These are phyloP conservation scores for Drosophila buzzatii DNA, from an alignment of 2,888 invertebrate genomes.

Conservation along the genomic window DNA sequence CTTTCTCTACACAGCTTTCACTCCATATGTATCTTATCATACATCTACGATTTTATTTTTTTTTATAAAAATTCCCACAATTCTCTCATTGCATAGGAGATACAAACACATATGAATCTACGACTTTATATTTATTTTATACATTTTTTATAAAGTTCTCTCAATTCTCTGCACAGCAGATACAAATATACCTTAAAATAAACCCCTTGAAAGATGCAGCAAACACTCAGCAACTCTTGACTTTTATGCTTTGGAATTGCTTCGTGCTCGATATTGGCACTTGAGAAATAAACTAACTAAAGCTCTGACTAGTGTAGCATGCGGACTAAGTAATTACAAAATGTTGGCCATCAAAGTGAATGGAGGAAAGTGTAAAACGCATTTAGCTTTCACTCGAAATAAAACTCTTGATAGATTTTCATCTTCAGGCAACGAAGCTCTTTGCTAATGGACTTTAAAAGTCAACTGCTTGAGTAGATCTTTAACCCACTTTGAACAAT, in stretches of 20 bases:
- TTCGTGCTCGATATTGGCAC: slow-evolving; percentile 3
- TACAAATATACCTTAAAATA: not conserved
- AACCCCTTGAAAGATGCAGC: not conserved
- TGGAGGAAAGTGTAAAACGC: slow-evolving; percentile 22
- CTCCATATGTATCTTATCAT: no score
- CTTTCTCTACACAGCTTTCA: not conserved
- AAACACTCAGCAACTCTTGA: not conserved
- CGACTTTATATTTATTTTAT: not conserved
- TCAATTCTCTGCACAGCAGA: not conserved
- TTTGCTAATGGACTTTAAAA: slow-evolving; percentile 27
- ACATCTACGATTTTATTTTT: no score
- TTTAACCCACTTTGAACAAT: slow-evolving; percentile 51
- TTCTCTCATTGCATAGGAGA: not conserved
- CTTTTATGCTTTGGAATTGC: not conserved
- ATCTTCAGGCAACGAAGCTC: slow-evolving; percentile 1
- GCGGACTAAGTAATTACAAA: slow-evolving; percentile 29
- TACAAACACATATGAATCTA: not conserved
- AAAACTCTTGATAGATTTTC: slow-evolving; percentile 25
- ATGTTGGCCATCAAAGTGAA: slow-evolving; percentile 27
- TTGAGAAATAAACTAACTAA: slow-evolving; percentile 10
- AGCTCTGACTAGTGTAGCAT: slow-evolving; percentile 8
- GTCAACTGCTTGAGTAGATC: slow-evolving; percentile 14
- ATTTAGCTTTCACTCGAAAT: slow-evolving; percentile 39
- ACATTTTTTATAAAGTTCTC: not conserved
- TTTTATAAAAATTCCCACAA: not conserved